Base-by-base conservation (phyloP, 2,888 invertebrate genomes). In the Timema podura region DNA sequence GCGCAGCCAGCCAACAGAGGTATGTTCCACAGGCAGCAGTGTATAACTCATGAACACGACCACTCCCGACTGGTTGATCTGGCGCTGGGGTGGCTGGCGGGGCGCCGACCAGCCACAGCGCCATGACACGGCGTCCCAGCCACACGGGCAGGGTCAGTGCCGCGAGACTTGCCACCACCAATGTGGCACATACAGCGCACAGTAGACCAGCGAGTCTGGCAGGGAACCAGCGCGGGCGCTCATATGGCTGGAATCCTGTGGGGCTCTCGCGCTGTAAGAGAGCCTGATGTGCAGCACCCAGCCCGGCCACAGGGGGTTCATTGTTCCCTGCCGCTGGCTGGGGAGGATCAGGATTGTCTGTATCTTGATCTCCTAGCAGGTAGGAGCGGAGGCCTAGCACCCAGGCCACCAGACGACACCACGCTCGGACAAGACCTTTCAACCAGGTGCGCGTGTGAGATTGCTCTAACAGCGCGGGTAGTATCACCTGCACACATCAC, bases 401-500 rank as follows among this genome's bases (percentile, higher is more conserved):
- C 85, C 93, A 95, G 0, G 97, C 91, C 1, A 94, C 91, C 7
- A 88, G 87, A 45, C 87, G 85, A 80, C 96, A 96, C 96, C 96
- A 96, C 69, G 89, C 86, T 9, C 92, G 87, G 0, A 98, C 89
- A 10, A 93, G 83, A n/a, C 89, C 89, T 81, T 98, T 97, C 73
- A 98, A 83, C 95, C 98, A 97, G 9, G 91, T 91, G 8, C 97
- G 87, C 0, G 97, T 97, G 80, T 98, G 97, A 0, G 95, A 94
- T 82, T 99, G 98, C 79, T 99, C 98, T 71, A 99, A 84, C 57
- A 99, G 84, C 0, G 98, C 97, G 0, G 98, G 99, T 69, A 99
- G 85, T 67, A 99, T 95, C 49, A 98, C 94, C 88, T 89, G 70
- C 5, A 74, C 44, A 30, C 30, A 30, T 30, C 2, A 47, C 8